These are phyloP conservation scores for Apostichopus californicus DNA, from an alignment of 35 echinoderm and acorn worm genomes.

Conservation along the genomic window DNA sequence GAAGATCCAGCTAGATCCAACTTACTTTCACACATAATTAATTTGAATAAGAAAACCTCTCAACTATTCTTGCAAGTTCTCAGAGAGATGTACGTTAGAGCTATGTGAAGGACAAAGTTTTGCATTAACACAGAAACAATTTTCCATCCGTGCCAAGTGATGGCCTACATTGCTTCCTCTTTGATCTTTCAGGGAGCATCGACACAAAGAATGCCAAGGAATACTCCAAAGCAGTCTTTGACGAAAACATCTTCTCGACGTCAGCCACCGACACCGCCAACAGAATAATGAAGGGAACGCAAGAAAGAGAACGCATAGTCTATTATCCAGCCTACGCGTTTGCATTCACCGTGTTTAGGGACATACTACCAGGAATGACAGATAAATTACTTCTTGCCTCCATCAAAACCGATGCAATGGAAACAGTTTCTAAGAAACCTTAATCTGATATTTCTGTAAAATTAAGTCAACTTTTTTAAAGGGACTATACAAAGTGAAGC, in stretches of 20 bases:
- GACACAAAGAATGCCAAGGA: constrained; percentile 73
- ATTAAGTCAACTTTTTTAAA: too few relatives aligned
- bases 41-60: too few relatives aligned
- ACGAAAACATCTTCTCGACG: constrained; percentile 33
- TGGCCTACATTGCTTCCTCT: too few relatives aligned
- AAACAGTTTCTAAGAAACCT: background rate
- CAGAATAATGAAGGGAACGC: constrained; percentile 51
- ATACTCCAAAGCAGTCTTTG: constrained; percentile 37
- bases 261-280: constrained; percentile 50
- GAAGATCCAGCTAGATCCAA: too few relatives aligned
- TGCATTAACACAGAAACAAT: too few relatives aligned
- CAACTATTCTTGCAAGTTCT: too few relatives aligned
- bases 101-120: too few relatives aligned
- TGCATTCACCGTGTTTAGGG: constrained; percentile 9
- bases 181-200: constrained; percentile 64
- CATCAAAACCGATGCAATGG: constrained; percentile 33
- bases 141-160: too few relatives aligned
- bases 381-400: constrained; percentile 2
- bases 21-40: too few relatives aligned
- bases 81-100: too few relatives aligned
- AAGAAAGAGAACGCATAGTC: constrained; percentile 30
- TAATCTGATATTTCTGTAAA: background rate
- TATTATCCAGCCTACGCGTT: constrained; percentile 31
- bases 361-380: constrained; percentile 31
- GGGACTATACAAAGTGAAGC: too few relatives aligned